These are phyloP conservation scores for Luperina testacea DNA, from an alignment of 2,888 invertebrate genomes.

Conservation along the genomic window DNA sequence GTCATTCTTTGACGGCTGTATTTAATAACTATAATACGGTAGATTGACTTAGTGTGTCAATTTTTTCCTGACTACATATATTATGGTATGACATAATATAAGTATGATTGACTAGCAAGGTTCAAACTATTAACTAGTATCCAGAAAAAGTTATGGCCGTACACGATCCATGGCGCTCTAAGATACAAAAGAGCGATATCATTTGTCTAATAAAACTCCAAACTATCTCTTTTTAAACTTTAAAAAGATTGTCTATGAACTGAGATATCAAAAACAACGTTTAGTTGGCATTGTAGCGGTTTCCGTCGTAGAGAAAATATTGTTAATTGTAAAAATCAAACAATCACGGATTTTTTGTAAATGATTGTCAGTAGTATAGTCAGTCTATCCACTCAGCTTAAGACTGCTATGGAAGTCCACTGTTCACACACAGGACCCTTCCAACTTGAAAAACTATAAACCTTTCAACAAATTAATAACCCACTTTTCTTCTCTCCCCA, in stretches of 20 bases:
- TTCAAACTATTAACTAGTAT: not conserved
- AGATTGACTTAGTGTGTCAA: not conserved
- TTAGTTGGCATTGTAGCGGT: too few relatives aligned
- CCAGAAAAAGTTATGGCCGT: not conserved
- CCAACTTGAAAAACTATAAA: not conserved
- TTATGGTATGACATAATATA: not conserved
- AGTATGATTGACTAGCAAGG: not conserved
- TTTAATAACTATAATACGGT: not conserved
- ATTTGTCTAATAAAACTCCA: not conserved
- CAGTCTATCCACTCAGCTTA: too few relatives aligned
- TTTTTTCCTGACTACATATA: not conserved
- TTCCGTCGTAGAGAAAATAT: too few relatives aligned
- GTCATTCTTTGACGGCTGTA: not conserved
- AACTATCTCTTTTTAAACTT: not conserved
- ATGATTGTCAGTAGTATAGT: not conserved
- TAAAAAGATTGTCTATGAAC: not conserved
- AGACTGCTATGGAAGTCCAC: too few relatives aligned
- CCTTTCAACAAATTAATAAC: not conserved
- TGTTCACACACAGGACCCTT: too few relatives aligned
- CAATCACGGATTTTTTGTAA: not conserved
- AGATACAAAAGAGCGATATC: too few relatives aligned
- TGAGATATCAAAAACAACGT: not conserved
- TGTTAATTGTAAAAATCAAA: too few relatives aligned
- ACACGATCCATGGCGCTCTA: not conserved
- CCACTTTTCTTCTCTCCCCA: slow-evolving; percentile 73